Conservation (phyloP, 2,888 invertebrate species). For the Apotomis turbidana region DNA sequence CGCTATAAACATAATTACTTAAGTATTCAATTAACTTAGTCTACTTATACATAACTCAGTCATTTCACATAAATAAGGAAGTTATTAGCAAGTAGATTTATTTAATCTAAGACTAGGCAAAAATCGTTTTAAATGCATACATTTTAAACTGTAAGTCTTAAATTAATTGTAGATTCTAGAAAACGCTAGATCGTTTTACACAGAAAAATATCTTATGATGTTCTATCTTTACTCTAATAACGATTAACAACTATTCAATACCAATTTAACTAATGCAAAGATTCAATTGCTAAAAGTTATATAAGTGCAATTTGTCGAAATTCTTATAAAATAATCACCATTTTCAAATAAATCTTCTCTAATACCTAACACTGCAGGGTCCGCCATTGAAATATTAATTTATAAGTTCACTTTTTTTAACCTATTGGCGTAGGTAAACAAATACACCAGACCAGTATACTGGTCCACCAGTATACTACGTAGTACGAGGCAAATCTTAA, state of each 20-base stretch:
- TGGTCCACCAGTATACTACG: no score
- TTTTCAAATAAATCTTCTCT: neutral
- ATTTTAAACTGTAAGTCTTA: conserved; percentile 28
- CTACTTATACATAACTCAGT: conserved; percentile 25
- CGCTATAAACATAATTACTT: neutral
- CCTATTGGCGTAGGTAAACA: neutral
- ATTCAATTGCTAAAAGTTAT: conserved; percentile 19
- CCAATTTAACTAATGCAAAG: conserved; percentile 17
- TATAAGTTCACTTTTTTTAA: neutral
- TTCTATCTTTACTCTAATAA: neutral
- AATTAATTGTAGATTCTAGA: conserved; percentile 38
- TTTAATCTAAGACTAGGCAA: conserved; percentile 39
- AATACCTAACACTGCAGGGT: neutral
- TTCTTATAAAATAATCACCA: neutral
- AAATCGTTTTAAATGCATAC: conserved; percentile 36
- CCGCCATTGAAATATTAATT: neutral
- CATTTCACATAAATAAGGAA: neutral
- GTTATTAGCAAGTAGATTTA: neutral
- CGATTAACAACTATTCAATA: conserved; percentile 13
- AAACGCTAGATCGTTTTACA: neutral
- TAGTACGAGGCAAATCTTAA: neutral
- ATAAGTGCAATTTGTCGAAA: neutral
- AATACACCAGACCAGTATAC: neutral
- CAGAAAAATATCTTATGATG: neutral
- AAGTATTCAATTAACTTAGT: neutral